Percentiles rank a stretch among this genome's conserved stretches.
Evolutionary conservation across 2,797 vertebrate species (phyloP).

Genomic region (Fringilla coelebs): DNA sequence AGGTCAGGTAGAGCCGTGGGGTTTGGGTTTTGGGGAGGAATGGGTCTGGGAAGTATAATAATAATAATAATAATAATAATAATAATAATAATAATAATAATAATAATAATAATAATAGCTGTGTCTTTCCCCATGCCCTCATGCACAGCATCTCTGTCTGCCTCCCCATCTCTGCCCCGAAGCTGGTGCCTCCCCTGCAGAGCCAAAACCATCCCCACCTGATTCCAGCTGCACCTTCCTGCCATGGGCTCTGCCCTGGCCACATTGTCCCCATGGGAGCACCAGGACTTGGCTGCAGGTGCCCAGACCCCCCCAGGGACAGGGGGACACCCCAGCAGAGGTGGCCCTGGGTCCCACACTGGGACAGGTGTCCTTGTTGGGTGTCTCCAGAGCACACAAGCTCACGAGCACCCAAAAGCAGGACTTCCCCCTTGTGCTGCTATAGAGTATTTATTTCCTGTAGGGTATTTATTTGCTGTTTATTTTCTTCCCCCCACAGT

Average conservation of each 20-base stretch:
- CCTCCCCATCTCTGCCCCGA: neutral
- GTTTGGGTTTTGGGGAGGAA: neutral
- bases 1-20: neutral
- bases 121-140: fast-evolving
- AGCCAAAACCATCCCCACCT: fast-evolving
- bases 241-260: neutral
- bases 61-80: too few relatives aligned
- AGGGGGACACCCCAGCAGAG: neutral
- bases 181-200: too few relatives aligned
- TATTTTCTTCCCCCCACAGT: neutral
- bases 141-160: fast-evolving
- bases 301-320: too few relatives aligned
- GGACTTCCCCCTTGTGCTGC: neutral
- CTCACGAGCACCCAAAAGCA: fast-evolving
- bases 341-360: fast-evolving
- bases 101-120: too few relatives aligned
- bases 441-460: neutral
- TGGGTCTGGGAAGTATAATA: too few relatives aligned
- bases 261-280: fast-evolving
- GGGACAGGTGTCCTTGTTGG: fast-evolving
- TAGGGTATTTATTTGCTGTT: neutral
- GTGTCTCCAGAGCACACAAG: neutral
- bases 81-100: too few relatives aligned
- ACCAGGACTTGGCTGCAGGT: neutral
- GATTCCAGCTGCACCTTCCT: neutral